phyloP scores from a whole-genome alignment of 2,888 invertebrate species.

The Eilema griseolum region DNA sequence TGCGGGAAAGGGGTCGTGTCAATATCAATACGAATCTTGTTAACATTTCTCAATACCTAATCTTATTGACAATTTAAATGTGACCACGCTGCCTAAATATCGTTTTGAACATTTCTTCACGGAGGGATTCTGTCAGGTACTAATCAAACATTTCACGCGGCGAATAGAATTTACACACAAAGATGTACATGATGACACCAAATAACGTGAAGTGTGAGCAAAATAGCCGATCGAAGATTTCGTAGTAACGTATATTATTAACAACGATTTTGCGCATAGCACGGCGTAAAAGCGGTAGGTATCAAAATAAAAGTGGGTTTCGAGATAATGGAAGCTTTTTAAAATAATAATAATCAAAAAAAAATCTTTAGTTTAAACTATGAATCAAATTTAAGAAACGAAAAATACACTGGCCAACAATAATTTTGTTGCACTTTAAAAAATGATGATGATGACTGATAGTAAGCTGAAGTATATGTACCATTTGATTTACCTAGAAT shows the following conservation, averaged over 20 bases:
- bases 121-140: background rate
- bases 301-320: no score
- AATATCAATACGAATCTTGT: constrained; percentile 10
- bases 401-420: background rate
- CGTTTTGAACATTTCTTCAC: background rate
- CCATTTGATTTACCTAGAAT: no score
- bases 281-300: no score
- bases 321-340: no score
- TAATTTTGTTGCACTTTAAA: no score
- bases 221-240: background rate
- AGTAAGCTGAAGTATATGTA: no score
- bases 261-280: no score
- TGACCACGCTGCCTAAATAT: background rate
- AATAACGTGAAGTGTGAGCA: background rate
- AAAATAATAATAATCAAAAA: no score
- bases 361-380: no score
- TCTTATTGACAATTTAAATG: constrained; percentile 7
- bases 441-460: no score
- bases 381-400: no score
- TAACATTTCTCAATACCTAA: constrained; percentile 5
- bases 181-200: background rate
- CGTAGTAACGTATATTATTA: no score
- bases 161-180: background rate
- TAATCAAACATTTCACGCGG: background rate
- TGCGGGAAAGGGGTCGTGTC: background rate